A percentile compares a stretch with the other conserved stretches of the same genome.
Evolutionary conservation across 2,797 vertebrate genomes (phyloP).

Genomic region (Pogoniulus pusillus): DNA sequence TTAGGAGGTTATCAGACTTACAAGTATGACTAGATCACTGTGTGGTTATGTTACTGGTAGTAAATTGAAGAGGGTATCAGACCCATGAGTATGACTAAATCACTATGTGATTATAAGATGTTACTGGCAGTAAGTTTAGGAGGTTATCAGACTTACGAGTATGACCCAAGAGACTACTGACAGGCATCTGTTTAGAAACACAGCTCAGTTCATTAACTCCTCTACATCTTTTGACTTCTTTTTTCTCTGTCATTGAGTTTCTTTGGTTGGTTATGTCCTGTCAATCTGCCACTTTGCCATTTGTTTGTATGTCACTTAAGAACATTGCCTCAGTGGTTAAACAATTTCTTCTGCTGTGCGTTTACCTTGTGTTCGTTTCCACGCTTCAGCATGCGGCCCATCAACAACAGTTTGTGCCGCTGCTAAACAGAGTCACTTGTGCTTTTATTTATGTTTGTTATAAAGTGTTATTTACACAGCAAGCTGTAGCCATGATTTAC

Average conservation of each 20-base stretch:
- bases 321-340: constrained; percentile 6
- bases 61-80: no score
- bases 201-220: background rate
- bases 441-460: constrained; percentile 56
- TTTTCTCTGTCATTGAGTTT: background rate
- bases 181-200: background rate
- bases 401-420: constrained; percentile 10
- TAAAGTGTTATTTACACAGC: constrained; percentile 52
- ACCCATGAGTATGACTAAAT: no score
- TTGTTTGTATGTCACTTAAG: constrained; percentile 21
- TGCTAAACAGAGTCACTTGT: constrained; percentile 48
- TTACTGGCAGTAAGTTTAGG: background rate
- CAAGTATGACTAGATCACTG: background rate
- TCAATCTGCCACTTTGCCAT: background rate
- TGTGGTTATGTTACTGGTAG: no score
- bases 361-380: constrained; percentile 51
- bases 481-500: constrained; percentile 63
- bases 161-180: background rate
- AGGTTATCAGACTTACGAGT: background rate
- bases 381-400: constrained; percentile 13
- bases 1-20: background rate
- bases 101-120: background rate
- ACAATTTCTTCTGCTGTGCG: background rate
- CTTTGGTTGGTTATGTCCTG: background rate
- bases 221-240: background rate